Evolutionary conservation across 1,140 invertebrate species (phyloP), one percentile per base, ranked within the genome.

Genomic region (Sogatella furcifera): DNA sequence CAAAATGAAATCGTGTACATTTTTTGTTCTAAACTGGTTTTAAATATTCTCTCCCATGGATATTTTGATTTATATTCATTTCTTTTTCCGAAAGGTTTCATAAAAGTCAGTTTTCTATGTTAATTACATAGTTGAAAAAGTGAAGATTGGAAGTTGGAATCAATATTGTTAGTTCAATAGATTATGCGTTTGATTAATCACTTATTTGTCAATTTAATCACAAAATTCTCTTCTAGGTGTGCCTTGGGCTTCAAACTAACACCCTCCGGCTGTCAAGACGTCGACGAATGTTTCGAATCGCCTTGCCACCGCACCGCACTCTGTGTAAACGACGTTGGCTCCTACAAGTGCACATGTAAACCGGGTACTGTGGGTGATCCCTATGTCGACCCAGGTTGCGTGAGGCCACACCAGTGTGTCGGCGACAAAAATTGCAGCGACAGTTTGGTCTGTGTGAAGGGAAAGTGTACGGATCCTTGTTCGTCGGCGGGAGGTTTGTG

Each of bases 241-340:
- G 77, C 77, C 22, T 73, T 75, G 59, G 89, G 89, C 38, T 92
- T 87, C 66, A 79, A 84, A 62, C 74, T 80, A 57, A 79, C 79
- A 15, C 80, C 81, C 0, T 80, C 81, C 62, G 84, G 84, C 55
- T 93, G 90, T 68, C 67, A 80, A 3, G 89, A 91, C 67, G 80
- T 89, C 34, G 78, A 90, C 65, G 90, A 92, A 73, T 94, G 91
- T 13, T 74, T 83, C 41, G 81, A 86, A 57, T 76, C 81, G 63
- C 88, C 89, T 0, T 95, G 92, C 69, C 90, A 93, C 70, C 76
- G 80, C 13, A 82, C 81, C 34, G 89, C 89, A 10, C 74, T 81
- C 17, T 95, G 92, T 69, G 73, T 84, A 53, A 94, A 95, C 75
- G 75, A 81, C 1, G 80, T 82, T 3, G 91, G 91, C 1, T 89